phyloP scores from a whole-genome alignment of 1,140 invertebrate genomes.

The Drosophila mayri region DNA sequence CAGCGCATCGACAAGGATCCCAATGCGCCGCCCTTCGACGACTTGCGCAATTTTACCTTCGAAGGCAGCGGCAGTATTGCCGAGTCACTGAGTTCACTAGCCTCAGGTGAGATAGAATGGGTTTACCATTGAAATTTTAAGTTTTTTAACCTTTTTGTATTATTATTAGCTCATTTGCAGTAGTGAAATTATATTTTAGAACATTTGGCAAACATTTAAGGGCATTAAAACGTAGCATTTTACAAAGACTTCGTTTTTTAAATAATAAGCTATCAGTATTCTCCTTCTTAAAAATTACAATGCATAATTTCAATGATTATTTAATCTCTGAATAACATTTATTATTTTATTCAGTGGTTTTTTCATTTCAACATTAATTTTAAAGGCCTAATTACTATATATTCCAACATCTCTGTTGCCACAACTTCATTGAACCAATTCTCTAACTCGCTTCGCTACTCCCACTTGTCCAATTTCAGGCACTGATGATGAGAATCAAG shows the following conservation, averaged over 20 bases:
- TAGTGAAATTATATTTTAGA: not conserved
- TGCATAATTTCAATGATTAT: too few relatives aligned
- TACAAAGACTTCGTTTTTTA: not conserved
- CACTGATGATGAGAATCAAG: conserved; percentile 97
- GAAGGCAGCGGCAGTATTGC: conserved; percentile 98
- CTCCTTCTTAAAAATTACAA: too few relatives aligned
- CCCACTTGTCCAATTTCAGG: conserved; percentile 86
- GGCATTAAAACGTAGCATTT: not conserved
- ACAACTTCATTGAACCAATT: conserved; percentile 8
- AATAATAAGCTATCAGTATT: too few relatives aligned
- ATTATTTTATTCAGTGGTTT: too few relatives aligned
- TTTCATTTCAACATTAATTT: too few relatives aligned
- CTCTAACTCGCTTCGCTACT: not conserved
- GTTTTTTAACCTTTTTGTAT: too few relatives aligned
- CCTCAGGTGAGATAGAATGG: conserved; percentile 89
- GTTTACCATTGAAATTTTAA: not conserved
- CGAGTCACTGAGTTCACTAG: conserved; percentile 97
- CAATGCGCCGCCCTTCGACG: conserved; percentile 98
- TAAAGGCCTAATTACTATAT: too few relatives aligned
- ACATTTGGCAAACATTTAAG: too few relatives aligned
- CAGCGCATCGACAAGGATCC: conserved; percentile 97
- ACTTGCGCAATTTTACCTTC: conserved; percentile 98
- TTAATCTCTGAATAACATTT: too few relatives aligned
- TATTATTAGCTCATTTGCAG: too few relatives aligned
- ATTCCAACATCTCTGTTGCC: not conserved